phyloP scores from a whole-genome alignment of 2,113 vertebrate genomes.

The Neogobius melanostomus region DNA sequence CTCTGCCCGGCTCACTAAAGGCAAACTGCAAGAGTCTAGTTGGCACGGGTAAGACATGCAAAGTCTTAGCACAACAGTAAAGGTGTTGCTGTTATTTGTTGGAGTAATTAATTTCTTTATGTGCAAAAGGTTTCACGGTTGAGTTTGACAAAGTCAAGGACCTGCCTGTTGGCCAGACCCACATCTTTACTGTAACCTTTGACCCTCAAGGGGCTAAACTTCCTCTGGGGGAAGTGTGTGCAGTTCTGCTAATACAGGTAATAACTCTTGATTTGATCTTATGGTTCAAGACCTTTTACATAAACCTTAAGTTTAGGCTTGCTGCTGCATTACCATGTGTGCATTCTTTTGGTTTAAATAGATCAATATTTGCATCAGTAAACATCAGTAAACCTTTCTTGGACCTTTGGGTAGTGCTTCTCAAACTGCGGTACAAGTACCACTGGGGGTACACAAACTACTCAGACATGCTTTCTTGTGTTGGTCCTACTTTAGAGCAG shows the following conservation, averaged over 20 bases:
- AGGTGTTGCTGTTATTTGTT: background rate
- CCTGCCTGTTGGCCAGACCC: conserved; percentile 36
- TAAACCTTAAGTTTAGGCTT: too few relatives aligned
- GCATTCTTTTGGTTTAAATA: too few relatives aligned
- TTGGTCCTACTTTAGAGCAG: too few relatives aligned
- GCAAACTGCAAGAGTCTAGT: conserved; percentile 35
- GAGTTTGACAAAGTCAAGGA: conserved; percentile 49
- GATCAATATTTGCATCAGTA: too few relatives aligned
- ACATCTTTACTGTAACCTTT: conserved; percentile 49
- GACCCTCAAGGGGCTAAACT: conserved; percentile 36
- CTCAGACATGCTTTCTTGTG: too few relatives aligned
- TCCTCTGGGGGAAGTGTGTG: conserved; percentile 23
- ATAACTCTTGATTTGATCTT: too few relatives aligned
- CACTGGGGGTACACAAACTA: too few relatives aligned
- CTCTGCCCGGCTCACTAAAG: conserved; percentile 52
- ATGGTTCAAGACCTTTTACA: background rate
- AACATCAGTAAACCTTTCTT: too few relatives aligned
- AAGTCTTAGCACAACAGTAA: too few relatives aligned
- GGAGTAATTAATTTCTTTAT: background rate
- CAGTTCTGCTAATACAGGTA: conserved; percentile 64
- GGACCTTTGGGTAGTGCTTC: too few relatives aligned
- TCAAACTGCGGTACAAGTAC: too few relatives aligned
- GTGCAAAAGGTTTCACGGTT: conserved; percentile 53
- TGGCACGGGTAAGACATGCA: conserved; percentile 47
- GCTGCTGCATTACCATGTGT: too few relatives aligned